These are phyloP conservation scores for Listronotus oregonensis DNA, from an alignment of 1,140 invertebrate species.

Conservation along the genomic window DNA sequence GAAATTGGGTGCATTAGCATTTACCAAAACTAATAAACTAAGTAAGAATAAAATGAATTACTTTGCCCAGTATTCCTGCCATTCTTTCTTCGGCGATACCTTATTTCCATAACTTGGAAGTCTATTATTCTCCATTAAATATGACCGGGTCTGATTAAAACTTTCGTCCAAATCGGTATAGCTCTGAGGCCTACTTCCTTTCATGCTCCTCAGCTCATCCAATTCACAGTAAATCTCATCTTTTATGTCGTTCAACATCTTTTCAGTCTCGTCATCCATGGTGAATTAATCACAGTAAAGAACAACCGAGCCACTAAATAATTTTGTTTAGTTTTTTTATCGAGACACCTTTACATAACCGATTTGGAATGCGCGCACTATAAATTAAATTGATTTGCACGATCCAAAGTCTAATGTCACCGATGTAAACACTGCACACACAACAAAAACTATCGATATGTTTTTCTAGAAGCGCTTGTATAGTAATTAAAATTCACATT, in stretches of 20 bases:
- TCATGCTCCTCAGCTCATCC: conserved; percentile 12
- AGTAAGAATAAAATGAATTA: conserved; percentile 25
- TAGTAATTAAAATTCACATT: no score
- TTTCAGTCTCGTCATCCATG: conserved; percentile 29
- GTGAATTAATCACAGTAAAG: neutral
- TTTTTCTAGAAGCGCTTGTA: no score
- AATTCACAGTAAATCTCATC: conserved; percentile 29
- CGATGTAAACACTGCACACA: no score
- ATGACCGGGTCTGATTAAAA: neutral
- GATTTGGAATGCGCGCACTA: no score
- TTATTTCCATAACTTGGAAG: neutral
- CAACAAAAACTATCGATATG: no score
- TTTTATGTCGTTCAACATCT: conserved; percentile 26
- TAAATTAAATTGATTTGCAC: no score
- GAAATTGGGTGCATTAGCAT: neutral
- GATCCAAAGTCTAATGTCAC: no score
- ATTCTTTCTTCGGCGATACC: conserved; percentile 28
- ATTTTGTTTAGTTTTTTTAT: no score
- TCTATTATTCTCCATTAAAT: neutral
- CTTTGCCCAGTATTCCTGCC: conserved; percentile 50
- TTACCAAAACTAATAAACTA: neutral
- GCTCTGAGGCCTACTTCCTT: conserved; percentile 10
- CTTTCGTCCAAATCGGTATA: neutral
- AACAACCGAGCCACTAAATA: no score
- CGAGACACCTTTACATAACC: no score